Base-by-base conservation (phyloP, 2,113 vertebrate genomes). In the Platysternon megacephalum region DNA sequence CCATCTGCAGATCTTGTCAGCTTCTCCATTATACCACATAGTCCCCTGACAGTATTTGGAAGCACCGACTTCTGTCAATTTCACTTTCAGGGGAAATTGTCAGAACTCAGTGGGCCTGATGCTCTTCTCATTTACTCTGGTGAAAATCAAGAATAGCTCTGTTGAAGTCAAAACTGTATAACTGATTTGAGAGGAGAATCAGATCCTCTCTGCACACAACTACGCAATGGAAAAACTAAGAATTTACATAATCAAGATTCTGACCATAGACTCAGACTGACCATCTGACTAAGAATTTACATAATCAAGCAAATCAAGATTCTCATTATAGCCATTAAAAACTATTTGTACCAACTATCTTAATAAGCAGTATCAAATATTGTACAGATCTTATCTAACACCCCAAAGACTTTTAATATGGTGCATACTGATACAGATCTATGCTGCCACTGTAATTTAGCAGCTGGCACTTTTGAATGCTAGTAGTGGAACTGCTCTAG, bases 381-480 rank as follows among this genome's bases (percentile, higher is more conserved):
- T 32, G 39, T 52, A 87, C 91, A 91, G n/a, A 84, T 68, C 56
- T 87, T 46, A 55, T 11, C n/a, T 4, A 52, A 3, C 28, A 90
- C 5, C 12, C 19, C 8, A 91, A 81, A 0, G 1, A 80, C 39
- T 79, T 89, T 84, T 28, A 3, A 93, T 91, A 84, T 9, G 24
- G 17, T 92, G 55, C 2, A 87, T n/a, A 53, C 79, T 65, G 58
- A 93, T 84, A 95, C 42, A 91, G 90, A 85, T 55, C 17, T 89
- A 74, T 84, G 61, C 42, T 89, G 81, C 68, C 42, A 68, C 85
- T 91, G 46, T 82, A 84, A 86, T 68, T 90, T 53, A 92, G 87
- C 72, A 94, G 61, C 83, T 93, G 82, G 87, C 74, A 88, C 35
- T 94, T 95, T 53, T 26, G 44, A 96, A 92, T 72, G 82, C 88